These are phyloP conservation scores for Myrmecophaga tridactyla DNA, from an alignment of 2,113 vertebrate genomes.

Conservation along the genomic window DNA sequence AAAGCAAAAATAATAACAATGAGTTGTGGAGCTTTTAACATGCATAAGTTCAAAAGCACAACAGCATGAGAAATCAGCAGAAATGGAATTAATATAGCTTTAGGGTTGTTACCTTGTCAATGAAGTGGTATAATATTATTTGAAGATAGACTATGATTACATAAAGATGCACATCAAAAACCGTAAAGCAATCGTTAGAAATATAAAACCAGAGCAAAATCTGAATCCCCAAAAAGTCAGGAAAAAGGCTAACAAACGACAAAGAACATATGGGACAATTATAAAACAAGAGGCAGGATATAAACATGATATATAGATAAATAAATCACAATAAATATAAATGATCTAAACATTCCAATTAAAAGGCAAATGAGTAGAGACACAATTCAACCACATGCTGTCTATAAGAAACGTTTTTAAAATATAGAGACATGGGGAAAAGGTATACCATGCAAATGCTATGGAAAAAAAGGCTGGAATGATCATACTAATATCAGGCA, in stretches of 20 bases:
- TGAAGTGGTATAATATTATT: not conserved
- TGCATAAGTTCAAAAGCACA: not conserved
- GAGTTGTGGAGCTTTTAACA: not conserved
- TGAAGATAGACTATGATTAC: not conserved
- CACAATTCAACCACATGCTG: too few relatives aligned
- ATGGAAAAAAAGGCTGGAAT: not conserved
- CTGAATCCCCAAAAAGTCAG: not conserved
- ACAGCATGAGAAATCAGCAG: not conserved
- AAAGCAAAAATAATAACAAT: not conserved
- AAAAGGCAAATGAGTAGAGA: accelerated
- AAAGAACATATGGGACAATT: not conserved
- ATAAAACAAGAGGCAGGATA: not conserved
- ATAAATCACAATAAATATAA: not conserved
- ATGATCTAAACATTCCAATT: not conserved
- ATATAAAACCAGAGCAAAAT: not conserved
- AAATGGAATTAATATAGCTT: not conserved
- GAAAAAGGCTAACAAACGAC: not conserved
- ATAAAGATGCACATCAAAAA: not conserved
- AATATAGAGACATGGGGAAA: not conserved
- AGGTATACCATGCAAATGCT: not conserved
- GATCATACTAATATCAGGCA: not conserved
- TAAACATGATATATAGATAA: too few relatives aligned
- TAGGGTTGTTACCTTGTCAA: not conserved
- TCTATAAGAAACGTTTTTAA: not conserved
- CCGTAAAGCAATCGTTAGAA: not conserved